phyloP scores from a whole-genome alignment of 2,888 invertebrate species.

The Cryptocephalus primarius region DNA sequence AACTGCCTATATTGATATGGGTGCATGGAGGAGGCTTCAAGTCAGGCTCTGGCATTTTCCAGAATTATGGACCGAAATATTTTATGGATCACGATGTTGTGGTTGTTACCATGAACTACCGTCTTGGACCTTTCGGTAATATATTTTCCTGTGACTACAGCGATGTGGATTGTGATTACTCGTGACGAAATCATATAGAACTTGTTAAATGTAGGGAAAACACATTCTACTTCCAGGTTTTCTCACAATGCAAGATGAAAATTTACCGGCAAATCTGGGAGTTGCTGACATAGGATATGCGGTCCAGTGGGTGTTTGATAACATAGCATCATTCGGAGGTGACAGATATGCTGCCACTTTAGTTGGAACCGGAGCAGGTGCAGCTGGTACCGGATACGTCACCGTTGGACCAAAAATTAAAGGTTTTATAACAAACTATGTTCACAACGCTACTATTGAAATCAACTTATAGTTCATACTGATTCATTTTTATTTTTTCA shows the following conservation, averaged over 20 bases:
- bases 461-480: too few species aligned
- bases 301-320: conserved; percentile 4
- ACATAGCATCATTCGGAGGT: conserved; percentile 8
- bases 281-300: conserved; percentile 4
- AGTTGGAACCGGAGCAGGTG: conserved; percentile 4
- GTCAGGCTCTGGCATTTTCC: conserved; percentile 14
- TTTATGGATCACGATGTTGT: conserved; percentile 19
- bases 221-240: conserved; percentile 3
- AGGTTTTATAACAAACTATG: conserved; percentile 4
- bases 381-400: neutral
- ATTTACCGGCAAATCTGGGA: conserved; percentile 4
- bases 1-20: conserved; percentile 23
- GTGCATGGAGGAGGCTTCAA: conserved; percentile 24
- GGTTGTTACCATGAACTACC: conserved; percentile 19
- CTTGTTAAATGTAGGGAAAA: neutral
- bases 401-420: neutral
- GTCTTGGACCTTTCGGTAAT: conserved; percentile 18
- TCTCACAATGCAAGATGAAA: conserved; percentile 5
- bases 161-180: too few species aligned
- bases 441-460: too few species aligned
- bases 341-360: conserved; percentile 4
- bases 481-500: too few species aligned
- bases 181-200: too few species aligned
- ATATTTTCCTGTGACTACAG: neutral
- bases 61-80: conserved; percentile 19